These are phyloP conservation scores for human DNA, from an alignment of 2,113 vertebrate species.

Conservation along the genomic window DNA sequence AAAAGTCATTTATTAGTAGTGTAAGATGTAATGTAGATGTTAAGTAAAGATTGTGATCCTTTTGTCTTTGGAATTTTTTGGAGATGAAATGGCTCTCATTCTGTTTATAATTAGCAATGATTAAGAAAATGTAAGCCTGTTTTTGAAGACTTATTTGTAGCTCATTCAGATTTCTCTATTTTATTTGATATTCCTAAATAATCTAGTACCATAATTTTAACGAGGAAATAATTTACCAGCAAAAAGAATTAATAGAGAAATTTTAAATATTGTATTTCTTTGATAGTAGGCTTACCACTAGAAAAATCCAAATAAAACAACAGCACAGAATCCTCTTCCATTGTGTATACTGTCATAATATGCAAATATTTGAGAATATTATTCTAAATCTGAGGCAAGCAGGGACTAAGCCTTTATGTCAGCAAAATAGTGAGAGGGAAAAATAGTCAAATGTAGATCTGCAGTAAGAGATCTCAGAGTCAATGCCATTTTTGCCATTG, in stretches of 20 bases:
- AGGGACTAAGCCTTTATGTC: not conserved
- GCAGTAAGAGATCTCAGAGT: not conserved
- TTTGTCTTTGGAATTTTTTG: conserved; percentile 51
- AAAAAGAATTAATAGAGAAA: conserved; percentile 13
- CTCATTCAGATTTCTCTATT: conserved; percentile 33
- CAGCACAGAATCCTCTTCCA: not conserved
- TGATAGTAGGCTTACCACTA: not conserved
- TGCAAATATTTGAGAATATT: not conserved
- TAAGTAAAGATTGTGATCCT: conserved; percentile 43
- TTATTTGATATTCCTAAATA: conserved; percentile 7
- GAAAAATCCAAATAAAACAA: conserved; percentile 24
- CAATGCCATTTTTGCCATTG: not conserved
- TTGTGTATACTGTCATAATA: not conserved
- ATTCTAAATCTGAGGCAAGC: not conserved
- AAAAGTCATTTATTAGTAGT: not conserved
- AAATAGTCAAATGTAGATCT: not conserved
- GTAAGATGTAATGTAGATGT: conserved; percentile 11
- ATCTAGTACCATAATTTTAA: conserved; percentile 22
- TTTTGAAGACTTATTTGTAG: conserved; percentile 29
- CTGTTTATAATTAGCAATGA: conserved; percentile 48
- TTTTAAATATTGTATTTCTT: conserved; percentile 34
- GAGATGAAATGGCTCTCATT: conserved; percentile 10
- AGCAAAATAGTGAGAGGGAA: not conserved
- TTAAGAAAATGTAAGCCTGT: conserved; percentile 33
- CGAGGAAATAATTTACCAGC: not conserved